Conservation (phyloP, 2,797 vertebrate species). For the Amniataba percoides region DNA sequence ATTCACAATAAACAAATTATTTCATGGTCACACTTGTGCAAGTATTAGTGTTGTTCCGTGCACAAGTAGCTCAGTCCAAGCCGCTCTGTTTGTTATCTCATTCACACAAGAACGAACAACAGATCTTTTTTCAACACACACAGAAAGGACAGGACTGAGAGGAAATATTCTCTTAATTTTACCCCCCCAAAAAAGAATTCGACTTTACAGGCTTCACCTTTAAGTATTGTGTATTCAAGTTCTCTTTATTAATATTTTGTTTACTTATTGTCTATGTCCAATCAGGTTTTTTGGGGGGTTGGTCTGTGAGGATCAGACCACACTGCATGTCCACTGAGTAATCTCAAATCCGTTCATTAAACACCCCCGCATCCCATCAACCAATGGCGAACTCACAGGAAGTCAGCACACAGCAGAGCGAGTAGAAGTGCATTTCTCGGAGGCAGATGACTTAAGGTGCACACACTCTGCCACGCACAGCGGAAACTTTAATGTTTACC, state of each 20-base stretch:
- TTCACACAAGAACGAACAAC: no score
- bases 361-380: neutral
- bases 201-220: neutral
- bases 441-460: neutral
- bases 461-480: neutral
- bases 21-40: no score
- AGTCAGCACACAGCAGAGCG: conserved; percentile 6
- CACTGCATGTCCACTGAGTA: conserved; percentile 39
- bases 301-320: conserved; percentile 13
- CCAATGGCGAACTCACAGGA: conserved; percentile 30
- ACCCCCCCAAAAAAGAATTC: no score
- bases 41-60: no score
- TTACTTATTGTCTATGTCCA: neutral
- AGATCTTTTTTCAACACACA: no score
- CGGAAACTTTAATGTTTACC: neutral
- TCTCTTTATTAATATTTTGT: neutral
- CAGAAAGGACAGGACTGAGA: no score
- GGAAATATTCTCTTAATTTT: no score
- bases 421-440: conserved; percentile 17
- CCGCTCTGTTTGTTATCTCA: no score
- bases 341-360: conserved; percentile 10
- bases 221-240: neutral
- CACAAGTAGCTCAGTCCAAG: no score
- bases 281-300: neutral
- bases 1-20: no score